Evolutionary conservation across 2,888 invertebrate genomes (phyloP).

Genomic region (Metalampra italica): DNA sequence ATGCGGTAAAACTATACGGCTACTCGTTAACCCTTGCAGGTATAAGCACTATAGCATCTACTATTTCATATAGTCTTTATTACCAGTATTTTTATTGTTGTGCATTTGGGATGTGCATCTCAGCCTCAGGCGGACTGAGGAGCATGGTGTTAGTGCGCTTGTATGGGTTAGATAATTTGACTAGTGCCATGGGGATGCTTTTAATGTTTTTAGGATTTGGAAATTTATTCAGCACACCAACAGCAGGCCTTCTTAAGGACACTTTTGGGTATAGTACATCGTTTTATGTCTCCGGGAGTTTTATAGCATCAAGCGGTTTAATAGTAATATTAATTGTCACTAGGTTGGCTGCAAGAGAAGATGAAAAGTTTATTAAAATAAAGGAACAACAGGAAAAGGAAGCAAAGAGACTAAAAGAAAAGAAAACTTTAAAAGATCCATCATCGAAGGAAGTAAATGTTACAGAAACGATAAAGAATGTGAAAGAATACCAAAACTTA

Average conservation of each 20-base stretch:
- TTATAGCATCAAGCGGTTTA: conserved; percentile 11
- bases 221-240: conserved; percentile 10
- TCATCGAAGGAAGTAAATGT: too few species aligned
- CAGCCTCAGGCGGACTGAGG: conserved; percentile 6
- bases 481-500: too few species aligned
- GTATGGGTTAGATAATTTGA: conserved; percentile 15
- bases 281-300: conserved; percentile 7
- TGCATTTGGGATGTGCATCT: conserved; percentile 10
- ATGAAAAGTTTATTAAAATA: too few species aligned
- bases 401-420: too few species aligned
- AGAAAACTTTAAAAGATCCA: too few species aligned
- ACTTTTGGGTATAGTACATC: conserved; percentile 5
- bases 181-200: conserved; percentile 14
- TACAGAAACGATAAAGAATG: too few species aligned
- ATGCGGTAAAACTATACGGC: conserved; percentile 7
- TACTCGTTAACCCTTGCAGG: conserved; percentile 1
- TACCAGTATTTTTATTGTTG: conserved; percentile 12
- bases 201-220: conserved; percentile 15
- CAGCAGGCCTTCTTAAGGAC: conserved; percentile 1
- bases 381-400: too few species aligned
- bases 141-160: conserved; percentile 11
- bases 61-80: conserved; percentile 6
- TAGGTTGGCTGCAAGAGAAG: neutral
- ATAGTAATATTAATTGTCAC: conserved; percentile 5
- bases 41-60: conserved; percentile 4